Base-by-base conservation (phyloP, 2,113 vertebrate species). In the Baryphthengus martii region DNA sequence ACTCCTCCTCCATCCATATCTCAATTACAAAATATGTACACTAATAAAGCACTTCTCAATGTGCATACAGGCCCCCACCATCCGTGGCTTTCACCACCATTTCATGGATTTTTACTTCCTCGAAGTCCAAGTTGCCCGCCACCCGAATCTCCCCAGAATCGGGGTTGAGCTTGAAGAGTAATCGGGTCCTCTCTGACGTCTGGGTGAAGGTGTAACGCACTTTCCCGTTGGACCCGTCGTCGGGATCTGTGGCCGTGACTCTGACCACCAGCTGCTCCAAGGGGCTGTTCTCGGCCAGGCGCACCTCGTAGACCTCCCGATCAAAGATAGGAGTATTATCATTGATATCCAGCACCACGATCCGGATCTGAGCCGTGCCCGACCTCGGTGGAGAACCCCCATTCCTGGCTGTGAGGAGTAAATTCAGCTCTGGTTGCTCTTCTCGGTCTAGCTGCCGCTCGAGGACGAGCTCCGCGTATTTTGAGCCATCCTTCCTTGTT, bases 71-170 rank as follows among this genome's bases (percentile, higher is more conserved):
- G 0, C 2, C 97, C 0, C 72, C 96, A 0, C 97, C 90, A 1
- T 98, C 97, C 0, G 88, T 97, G 17, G 97, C 97, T 89, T 26
- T 97, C 25, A 98, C 93, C 2, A 95, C 79, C 42, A 98, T 52
- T 2, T 88, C 9, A 24, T 98, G 97, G n/a, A 3, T 2, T 89
- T 49, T 89, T 37, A 0, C 1, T 29, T 89, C 77, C 62, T 98
- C 98, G 7, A 95, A 98, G 88, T 98, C 98, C 35, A 98, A 24
- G 0, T 33, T 39, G 8, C 89, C 86, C 0, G 4, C 28, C 6
- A 98, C 39, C n/a, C 39, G 35, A 5, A 98, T 78, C 67, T 98
- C 95, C 1, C 98, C 97, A 1, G 94, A 97, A 6, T 17, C 17
- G 2, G 56, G 19, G 31, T 98, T 89, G 59, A 98, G 93, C 44